Evolutionary conservation across 2,888 invertebrate genomes (phyloP), one percentile per base, ranked within the genome.

Genomic region (Drosophila tanythrix): DNA sequence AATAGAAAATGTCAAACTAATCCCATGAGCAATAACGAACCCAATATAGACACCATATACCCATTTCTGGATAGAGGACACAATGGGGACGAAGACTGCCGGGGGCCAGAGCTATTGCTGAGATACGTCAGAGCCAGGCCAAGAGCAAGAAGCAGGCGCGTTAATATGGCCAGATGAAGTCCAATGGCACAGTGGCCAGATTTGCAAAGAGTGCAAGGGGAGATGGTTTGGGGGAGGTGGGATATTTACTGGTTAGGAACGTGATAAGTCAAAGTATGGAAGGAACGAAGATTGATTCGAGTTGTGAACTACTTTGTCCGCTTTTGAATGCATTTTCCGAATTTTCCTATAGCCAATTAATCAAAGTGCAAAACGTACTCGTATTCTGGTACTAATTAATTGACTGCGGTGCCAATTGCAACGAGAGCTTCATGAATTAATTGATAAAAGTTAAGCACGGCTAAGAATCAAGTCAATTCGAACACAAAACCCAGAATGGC

Each of bases 241-340:
- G 40, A 13, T 8, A 27, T 43, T 15, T 25, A 36, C 8, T 33
- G 52, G 43, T 55, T 52, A n/a, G 27, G 11, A 68, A 68, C 76
- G 80, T 79, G 80, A 76, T 75, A 79, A 81, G 79, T 75, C 64
- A 74, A 71, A 58, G 60, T 64, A 57, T 25, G 25, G 25, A 53
- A 55, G 38, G 55, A 84, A 87, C 88, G 85, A 89, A 89, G 84
- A 89, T 84, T 84, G 88, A 84, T 89, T 79, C 72, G 72, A 89
- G 82, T 89, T 83, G 72, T 58, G 72, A 74, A 77, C 66, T 66
- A 83, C 76, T 70, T 86, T 74, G 88, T 76, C 75, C 84, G 76
- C 70, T 84, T 82, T 74, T 63, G 70, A 76, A 76, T 87, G 89
- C 84, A 89, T 70, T 88, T 86, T 67, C 27, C 50, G 60, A 35